These are phyloP conservation scores for Zootermopsis nevadensis DNA, from an alignment of 2,888 invertebrate genomes.

Conservation along the genomic window DNA sequence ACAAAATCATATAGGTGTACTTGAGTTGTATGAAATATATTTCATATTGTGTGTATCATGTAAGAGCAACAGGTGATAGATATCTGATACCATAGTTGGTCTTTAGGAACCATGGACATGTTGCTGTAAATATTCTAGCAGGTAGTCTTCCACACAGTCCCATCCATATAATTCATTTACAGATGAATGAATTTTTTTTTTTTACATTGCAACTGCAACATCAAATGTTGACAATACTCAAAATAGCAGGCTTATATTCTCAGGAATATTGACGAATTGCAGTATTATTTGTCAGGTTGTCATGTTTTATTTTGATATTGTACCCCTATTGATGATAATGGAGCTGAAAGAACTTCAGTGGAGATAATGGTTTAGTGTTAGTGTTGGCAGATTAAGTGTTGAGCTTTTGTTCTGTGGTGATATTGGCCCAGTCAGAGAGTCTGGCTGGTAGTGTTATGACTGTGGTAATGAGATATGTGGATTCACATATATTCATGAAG, in stretches of 20 bases:
- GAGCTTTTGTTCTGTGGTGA: constrained; percentile 10
- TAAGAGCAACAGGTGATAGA: neutral
- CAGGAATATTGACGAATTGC: constrained; percentile 25
- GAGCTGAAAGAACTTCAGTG: neutral
- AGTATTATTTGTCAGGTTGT: constrained; percentile 39
- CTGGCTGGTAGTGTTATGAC: neutral
- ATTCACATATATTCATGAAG: neutral
- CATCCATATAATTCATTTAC: constrained; percentile 22
- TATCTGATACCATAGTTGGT: neutral
- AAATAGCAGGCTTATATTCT: constrained; percentile 34
- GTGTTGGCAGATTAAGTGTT: constrained; percentile 2
- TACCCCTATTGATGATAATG: neutral
- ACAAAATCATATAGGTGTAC: neutral
- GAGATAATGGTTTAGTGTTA: neutral
- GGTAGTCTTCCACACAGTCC: constrained; percentile 23
- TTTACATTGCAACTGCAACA: constrained; percentile 5
- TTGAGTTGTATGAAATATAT: neutral
- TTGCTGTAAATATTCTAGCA: neutral
- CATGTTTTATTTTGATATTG: neutral
- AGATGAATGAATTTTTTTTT: neutral
- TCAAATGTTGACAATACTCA: constrained; percentile 30
- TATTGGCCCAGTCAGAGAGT: neutral
- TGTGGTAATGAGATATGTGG: neutral
- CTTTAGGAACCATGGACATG: neutral
- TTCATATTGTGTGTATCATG: neutral